These are phyloP conservation scores for Rhinoptilus africanus DNA, from an alignment of 2,113 vertebrate species.

Conservation along the genomic window DNA sequence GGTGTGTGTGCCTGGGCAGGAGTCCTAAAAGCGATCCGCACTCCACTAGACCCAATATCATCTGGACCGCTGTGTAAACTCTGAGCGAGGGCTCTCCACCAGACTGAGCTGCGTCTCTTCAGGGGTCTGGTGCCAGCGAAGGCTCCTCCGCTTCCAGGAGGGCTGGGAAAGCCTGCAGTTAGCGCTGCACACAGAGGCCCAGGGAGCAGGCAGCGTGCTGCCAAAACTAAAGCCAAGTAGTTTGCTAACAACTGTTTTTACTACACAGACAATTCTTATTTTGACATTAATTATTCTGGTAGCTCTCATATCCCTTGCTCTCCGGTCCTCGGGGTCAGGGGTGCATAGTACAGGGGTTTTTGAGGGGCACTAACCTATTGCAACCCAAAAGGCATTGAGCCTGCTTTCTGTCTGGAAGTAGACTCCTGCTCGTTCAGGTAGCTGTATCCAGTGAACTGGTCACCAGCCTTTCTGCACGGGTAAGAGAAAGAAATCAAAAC, in stretches of 20 bases:
- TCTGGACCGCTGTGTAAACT: not conserved
- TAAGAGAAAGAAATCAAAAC: not conserved
- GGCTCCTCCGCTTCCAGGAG: not conserved
- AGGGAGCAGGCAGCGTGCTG: not conserved
- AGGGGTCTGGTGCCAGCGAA: not conserved
- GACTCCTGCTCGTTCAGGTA: not conserved
- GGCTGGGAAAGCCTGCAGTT: not conserved
- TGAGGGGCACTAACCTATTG: not conserved
- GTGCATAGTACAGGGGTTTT: accelerated
- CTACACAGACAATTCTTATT: not conserved
- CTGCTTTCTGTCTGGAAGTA: not conserved
- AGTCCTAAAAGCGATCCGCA: not conserved
- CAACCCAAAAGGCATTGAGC: not conserved
- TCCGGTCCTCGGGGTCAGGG: not conserved
- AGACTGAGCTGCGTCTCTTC: not conserved
- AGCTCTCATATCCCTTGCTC: not conserved
- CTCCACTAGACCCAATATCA: not conserved
- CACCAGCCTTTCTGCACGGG: not conserved
- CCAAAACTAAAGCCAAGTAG: not conserved
- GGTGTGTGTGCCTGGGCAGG: not conserved
- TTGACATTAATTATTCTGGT: not conserved
- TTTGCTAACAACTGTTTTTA: accelerated
- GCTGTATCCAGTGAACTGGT: not conserved
- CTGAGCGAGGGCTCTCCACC: not conserved
- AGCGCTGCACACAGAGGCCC: not conserved